Evolutionary conservation across 2,888 invertebrate genomes (phyloP), one percentile per base, ranked within the genome.

Genomic region (Melolontha melolontha): DNA sequence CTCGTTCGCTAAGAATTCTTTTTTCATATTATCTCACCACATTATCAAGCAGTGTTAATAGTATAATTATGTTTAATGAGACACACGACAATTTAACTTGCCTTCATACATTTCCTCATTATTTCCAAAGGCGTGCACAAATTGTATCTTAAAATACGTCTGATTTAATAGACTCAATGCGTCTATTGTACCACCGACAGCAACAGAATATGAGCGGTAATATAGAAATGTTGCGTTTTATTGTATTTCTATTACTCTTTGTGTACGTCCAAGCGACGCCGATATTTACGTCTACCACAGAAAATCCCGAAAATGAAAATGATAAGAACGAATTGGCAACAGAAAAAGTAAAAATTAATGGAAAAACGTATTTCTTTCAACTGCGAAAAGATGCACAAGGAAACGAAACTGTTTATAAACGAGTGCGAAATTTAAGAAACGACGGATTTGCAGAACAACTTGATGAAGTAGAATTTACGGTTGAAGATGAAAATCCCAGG

Each of bases 41-140:
- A 29, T 59, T 27, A 44, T 59, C 59, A 59, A 29, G 22, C 17
- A 29, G 59, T 47, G 59, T 59, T 59, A 67, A 63, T 67, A 42
- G 54, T 42, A 64, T 68, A 68, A 65, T 68, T 68, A 68, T 11
- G 47, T 34, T 57, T 52, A 59, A 64, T 44, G 27, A 40, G 52
- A 29, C 51, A 40, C 64, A 65, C 62, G 67, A 67, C 63, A 67
- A 52, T 59, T 54, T 68, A 68, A 68, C 65, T 65, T 59, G 65
- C 64, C 55, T 59, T 44, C 65, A 50, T 64, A 65, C 68, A 65
- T 68, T 68, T 68, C 68, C 68, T 68, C 68, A 68, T 68, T 68
- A 68, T 50, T 57, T 29, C 57, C 47, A 66, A 66, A 66, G 66
- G 66, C 66, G 66, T 55, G 29, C 39, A 52, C 57, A 65, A 68